Base-by-base conservation (phyloP, 2,888 invertebrate species). In the Ditula angustiorana region DNA sequence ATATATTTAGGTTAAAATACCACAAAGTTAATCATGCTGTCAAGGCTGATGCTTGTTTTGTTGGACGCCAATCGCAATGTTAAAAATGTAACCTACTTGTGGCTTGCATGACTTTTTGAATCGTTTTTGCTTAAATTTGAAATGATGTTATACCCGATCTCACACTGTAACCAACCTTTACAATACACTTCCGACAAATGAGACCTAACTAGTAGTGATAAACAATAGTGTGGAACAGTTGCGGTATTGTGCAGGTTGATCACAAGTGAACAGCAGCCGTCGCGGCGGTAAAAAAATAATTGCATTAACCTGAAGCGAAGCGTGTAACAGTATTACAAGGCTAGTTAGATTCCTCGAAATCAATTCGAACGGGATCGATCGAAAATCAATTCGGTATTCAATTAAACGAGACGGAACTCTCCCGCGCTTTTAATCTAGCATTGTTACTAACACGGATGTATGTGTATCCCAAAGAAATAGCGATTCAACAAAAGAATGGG, bases 351-450 rank as follows among this genome's bases (percentile, higher is more conserved):
- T 81, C 77, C 79, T 79, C 77, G 74, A 79, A 86, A 85, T 83
- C 83, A 78, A 82, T 85, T 83, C 81, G 74, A 87, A 88, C 85
- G 84, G 80, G 80, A 87, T 86, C 77, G 81, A 83, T 82, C 75
- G 77, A 85, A 87, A 87, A 88, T 87, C 82, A 82, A 90, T 90
- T 87, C 83, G 81, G 81, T 82, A 86, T 90, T 90, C 86, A 89
- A 92, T 91, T 87, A 86, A 81, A 85, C 76, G 80, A 85, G 83
- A 82, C 75, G 80, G 78, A 82, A 82, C 81, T 84, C 89, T 88
- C 86, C 86, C 84, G 86, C 79, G 83, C 81, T 85, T 83, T 78
- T 86, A 85, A 88, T 88, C 85, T 84, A 77, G 80, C 80, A 86
- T 86, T 88, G 87, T 87, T 58, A 79, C 78, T 80, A 78, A 80